These are phyloP conservation scores for Microchrysa polita DNA, from an alignment of 2,888 invertebrate genomes.

Conservation along the genomic window DNA sequence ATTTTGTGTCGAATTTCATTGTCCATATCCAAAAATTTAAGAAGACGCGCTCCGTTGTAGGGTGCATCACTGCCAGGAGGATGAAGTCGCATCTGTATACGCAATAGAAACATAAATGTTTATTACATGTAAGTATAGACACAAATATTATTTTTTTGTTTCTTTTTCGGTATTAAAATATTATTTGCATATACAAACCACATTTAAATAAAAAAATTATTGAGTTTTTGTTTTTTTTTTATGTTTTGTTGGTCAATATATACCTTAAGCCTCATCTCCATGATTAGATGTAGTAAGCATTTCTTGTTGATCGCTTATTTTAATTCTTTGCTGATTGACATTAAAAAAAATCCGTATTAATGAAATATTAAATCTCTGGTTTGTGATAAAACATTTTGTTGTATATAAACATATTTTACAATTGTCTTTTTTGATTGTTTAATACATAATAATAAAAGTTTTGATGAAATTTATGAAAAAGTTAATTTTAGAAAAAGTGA, in stretches of 20 bases:
- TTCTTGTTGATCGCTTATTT: constrained; percentile 32
- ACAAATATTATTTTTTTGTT: background rate
- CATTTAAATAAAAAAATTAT: background rate
- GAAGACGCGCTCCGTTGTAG: constrained; percentile 66
- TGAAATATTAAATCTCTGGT: constrained; percentile 8
- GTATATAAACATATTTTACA: constrained; percentile 1
- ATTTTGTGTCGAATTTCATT: constrained; percentile 59
- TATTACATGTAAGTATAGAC: background rate
- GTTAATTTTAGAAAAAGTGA: background rate
- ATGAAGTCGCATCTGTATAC: constrained; percentile 73
- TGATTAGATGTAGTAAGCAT: constrained; percentile 36
- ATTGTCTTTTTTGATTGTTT: no score
- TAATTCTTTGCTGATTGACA: constrained; percentile 38
- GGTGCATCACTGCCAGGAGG: constrained; percentile 73
- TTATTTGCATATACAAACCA: background rate
- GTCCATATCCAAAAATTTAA: constrained; percentile 66
- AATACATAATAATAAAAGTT: background rate
- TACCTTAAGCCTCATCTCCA: constrained; percentile 40
- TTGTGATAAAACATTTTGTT: constrained; percentile 41
- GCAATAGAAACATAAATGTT: constrained; percentile 10
- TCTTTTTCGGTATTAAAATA: constrained; percentile 4
- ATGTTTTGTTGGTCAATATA: constrained; percentile 17
- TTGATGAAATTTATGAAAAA: background rate
- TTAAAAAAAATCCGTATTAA: constrained; percentile 33
- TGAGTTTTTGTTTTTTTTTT: background rate